Percentiles rank a stretch among this genome's conserved stretches.
phyloP scores from a whole-genome alignment of 1,140 invertebrate genomes.

The Drosophila quadrilineata region DNA sequence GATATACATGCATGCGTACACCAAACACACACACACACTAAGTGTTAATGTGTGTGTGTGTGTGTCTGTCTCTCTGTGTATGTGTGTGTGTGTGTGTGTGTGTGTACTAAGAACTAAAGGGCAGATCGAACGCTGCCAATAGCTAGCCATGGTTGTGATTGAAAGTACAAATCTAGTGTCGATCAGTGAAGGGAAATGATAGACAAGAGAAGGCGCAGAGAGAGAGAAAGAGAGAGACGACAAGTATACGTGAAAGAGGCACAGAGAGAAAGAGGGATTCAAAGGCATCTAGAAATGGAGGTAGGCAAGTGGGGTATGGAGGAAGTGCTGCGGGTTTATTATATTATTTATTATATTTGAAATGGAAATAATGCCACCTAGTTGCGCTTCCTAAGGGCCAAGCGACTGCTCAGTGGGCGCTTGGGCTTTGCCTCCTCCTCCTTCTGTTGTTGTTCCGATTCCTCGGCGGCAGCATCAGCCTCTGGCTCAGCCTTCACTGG shows the following conservation, averaged over 20 bases:
- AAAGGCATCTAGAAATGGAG: neutral
- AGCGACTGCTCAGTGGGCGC: conserved; percentile 57
- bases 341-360: neutral
- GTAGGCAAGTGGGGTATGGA: neutral
- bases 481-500: conserved; percentile 63
- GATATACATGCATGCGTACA: too few species aligned
- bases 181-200: too few species aligned
- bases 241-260: neutral
- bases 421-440: conserved; percentile 74
- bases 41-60: neutral
- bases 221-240: neutral
- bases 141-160: conserved; percentile 60
- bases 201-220: too few species aligned
- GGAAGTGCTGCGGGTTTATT: neutral
- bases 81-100: conserved; percentile 8
- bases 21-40: conserved; percentile 10
- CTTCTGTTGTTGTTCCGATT: conserved; percentile 73
- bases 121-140: conserved; percentile 62
- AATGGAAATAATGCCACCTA: conserved; percentile 18
- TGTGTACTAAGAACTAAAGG: conserved; percentile 75
- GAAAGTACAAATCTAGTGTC: too few species aligned
- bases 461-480: conserved; percentile 67
- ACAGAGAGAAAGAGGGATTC: neutral
- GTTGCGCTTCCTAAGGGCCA: conserved; percentile 74
- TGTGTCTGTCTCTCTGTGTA: neutral